Conservation (phyloP, 1,140 invertebrate genomes). For the Linepithema humile region DNA sequence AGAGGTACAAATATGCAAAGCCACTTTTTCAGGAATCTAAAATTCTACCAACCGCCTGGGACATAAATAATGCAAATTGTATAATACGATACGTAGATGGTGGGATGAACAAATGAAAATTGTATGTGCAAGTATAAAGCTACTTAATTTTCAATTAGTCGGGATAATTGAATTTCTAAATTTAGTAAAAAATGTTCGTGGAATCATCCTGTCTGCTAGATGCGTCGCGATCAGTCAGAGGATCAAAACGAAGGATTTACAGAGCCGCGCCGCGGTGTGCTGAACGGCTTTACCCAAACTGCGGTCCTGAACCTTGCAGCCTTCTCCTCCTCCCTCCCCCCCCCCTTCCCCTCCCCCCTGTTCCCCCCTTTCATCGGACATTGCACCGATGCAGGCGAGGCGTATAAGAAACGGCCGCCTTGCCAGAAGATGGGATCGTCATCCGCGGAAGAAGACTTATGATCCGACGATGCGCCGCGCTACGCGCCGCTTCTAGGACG, state of each 20-base stretch:
- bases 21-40: too few relatives aligned
- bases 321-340: background rate
- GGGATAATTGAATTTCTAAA: too few relatives aligned
- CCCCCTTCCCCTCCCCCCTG: background rate
- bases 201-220: background rate
- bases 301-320: conserved; percentile 47
- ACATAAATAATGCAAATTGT: background rate
- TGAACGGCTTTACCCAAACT: conserved; percentile 41
- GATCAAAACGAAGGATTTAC: background rate
- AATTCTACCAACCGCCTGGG: background rate
- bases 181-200: background rate
- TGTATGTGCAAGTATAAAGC: background rate
- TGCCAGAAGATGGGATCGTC: conserved; percentile 34
- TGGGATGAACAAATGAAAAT: background rate
- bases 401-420: conserved; percentile 44
- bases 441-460: conserved; percentile 26
- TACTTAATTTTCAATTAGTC: background rate
- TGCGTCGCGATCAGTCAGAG: background rate
- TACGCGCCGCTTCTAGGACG: background rate
- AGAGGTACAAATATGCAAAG: too few relatives aligned
- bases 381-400: conserved; percentile 52
- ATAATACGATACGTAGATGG: background rate
- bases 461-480: background rate
- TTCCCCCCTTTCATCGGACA: conserved; percentile 39
- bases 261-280: background rate